phyloP scores from a whole-genome alignment of 1,140 invertebrate genomes.

The Acarapis woodi region DNA sequence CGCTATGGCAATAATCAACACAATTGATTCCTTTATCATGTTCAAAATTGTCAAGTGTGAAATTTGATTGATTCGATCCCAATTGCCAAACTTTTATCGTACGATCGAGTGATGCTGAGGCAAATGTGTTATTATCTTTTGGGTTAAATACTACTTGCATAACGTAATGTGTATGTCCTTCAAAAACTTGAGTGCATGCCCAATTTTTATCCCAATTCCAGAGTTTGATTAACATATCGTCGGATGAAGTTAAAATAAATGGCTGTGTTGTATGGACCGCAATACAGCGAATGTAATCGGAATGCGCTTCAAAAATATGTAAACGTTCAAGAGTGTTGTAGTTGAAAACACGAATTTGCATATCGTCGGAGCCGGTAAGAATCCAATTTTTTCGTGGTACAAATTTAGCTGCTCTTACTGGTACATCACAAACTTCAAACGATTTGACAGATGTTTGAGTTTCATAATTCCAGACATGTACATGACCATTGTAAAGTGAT shows the following conservation, averaged over 20 bases:
- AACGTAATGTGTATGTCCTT: slow-evolving; percentile 95
- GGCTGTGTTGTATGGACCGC: slow-evolving; percentile 90
- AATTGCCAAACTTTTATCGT: slow-evolving; percentile 96
- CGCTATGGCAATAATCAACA: slow-evolving; percentile 96
- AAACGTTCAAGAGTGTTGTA: slow-evolving; percentile 92
- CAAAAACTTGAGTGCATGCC: slow-evolving; percentile 85
- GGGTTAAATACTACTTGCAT: slow-evolving; percentile 99
- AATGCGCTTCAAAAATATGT: slow-evolving; percentile 89
- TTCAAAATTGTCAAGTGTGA: slow-evolving; percentile 88
- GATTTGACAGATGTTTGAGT: slow-evolving; percentile 70
- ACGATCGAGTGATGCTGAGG: slow-evolving; percentile 83
- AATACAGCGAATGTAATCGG: slow-evolving; percentile 87
- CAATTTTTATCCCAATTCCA: slow-evolving; percentile 99
- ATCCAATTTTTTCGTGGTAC: slow-evolving; percentile 96
- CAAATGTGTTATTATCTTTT: slow-evolving; percentile 99
- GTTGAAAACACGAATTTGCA: slow-evolving; percentile 69
- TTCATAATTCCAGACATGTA: slow-evolving; percentile 97
- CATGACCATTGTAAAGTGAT: slow-evolving; percentile 90
- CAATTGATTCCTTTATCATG: slow-evolving; percentile 98
- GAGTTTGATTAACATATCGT: slow-evolving; percentile 95
- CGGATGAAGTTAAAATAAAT: slow-evolving; percentile 81
- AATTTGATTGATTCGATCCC: slow-evolving; percentile 84
- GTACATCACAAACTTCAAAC: slow-evolving; percentile 83
- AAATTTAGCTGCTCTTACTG: slow-evolving; percentile 80
- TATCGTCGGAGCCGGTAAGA: slow-evolving; percentile 61